Conservation (phyloP, 2,113 vertebrate genomes). For the Danionella cerebrum region DNA sequence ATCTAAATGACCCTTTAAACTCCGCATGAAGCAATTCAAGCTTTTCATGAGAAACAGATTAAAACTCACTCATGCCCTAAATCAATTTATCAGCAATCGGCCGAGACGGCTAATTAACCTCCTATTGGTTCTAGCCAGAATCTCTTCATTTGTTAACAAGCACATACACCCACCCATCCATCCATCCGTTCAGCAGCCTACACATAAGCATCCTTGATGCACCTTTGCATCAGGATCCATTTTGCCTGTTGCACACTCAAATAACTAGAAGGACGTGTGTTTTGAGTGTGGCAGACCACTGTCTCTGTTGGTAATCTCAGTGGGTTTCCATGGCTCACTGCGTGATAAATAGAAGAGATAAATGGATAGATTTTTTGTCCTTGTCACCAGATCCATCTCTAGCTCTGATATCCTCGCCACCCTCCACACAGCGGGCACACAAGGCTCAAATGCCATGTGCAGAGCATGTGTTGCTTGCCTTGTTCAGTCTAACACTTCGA, state of each 20-base stretch:
- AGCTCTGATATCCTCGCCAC: slow-evolving; percentile 6
- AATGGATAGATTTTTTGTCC: slow-evolving; percentile 40
- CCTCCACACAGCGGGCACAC: slow-evolving; percentile 1
- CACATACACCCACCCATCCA: not conserved
- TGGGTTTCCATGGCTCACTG: slow-evolving; percentile 25
- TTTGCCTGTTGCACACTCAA: not conserved
- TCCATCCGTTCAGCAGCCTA: not conserved
- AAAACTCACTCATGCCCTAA: slow-evolving; percentile 28
- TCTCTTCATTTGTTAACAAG: slow-evolving; percentile 22
- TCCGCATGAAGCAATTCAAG: slow-evolving; percentile 8
- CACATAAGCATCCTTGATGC: too few species aligned
- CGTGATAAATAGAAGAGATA: slow-evolving; percentile 40
- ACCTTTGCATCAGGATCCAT: not conserved
- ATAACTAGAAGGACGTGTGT: slow-evolving; percentile 14
- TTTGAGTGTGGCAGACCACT: not conserved
- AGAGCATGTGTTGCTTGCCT: not conserved
- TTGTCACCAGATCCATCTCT: slow-evolving; percentile 38
- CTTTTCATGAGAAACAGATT: slow-evolving; percentile 32
- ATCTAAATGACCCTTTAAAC: slow-evolving; percentile 27
- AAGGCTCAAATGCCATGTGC: not conserved
- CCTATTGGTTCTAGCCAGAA: slow-evolving; percentile 7
- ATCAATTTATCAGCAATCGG: slow-evolving; percentile 30
- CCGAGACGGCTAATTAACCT: slow-evolving; percentile 21
- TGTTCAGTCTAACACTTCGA: not conserved
- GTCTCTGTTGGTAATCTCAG: slow-evolving; percentile 4